These are phyloP conservation scores for Metopia argyrocephala DNA, from an alignment of 2,888 invertebrate genomes.

Conservation along the genomic window DNA sequence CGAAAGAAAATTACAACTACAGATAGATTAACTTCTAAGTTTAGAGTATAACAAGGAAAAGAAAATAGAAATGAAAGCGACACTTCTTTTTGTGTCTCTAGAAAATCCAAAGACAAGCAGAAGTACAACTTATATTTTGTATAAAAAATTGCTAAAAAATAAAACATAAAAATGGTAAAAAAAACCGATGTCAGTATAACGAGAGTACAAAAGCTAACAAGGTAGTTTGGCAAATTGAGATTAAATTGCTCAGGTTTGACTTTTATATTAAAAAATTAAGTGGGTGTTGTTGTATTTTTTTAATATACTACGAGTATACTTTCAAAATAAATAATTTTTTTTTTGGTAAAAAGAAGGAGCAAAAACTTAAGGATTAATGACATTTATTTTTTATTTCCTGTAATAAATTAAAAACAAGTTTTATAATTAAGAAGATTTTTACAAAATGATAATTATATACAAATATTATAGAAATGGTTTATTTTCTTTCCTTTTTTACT, in stretches of 20 bases:
- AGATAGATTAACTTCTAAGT: constrained; percentile 29
- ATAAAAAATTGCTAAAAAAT: neutral
- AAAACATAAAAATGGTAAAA: constrained; percentile 7
- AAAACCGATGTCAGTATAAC: constrained; percentile 29
- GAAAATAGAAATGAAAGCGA: constrained; percentile 42
- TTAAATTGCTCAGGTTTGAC: constrained; percentile 71
- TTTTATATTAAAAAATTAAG: constrained; percentile 62
- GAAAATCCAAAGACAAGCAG: neutral
- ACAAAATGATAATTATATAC: too few species aligned
- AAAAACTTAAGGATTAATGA: too few species aligned
- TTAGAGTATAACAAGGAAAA: neutral
- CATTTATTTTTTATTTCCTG: too few species aligned
- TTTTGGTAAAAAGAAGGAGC: too few species aligned
- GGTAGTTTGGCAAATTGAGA: constrained; percentile 70
- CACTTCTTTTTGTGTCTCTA: constrained; percentile 41
- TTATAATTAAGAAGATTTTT: too few species aligned
- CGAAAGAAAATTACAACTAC: constrained; percentile 19
- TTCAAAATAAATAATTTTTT: too few species aligned
- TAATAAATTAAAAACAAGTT: too few species aligned
- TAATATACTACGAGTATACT: too few species aligned
- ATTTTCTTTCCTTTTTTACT: too few species aligned
- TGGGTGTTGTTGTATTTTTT: constrained; percentile 12
- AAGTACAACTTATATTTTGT: neutral
- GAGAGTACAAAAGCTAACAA: constrained; percentile 61
- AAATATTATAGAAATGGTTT: too few species aligned